Evolutionary conservation across 2,797 vertebrate genomes (phyloP), one percentile per base, ranked within the genome.

Genomic region (Thamnophis elegans): DNA sequence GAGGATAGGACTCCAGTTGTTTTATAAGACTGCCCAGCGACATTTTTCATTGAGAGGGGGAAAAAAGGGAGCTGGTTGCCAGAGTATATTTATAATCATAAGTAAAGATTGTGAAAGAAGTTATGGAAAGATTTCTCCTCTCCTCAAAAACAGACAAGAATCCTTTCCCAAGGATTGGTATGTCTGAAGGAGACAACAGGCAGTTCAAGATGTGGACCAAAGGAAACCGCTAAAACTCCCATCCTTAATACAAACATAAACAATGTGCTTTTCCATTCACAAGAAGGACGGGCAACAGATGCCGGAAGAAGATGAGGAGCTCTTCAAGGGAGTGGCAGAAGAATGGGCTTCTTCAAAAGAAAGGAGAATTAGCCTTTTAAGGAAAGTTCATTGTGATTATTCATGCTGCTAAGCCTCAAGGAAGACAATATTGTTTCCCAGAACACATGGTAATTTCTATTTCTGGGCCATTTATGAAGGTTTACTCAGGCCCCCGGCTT

Each of bases 241-340:
- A 60, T 56, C 16, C 10, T 13, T 8, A 26, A 22, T 93, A 87
- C 95, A 94, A 9, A 92, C 32, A 92, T 94, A 93, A 55, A 16
- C 93, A 93, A 85, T 92, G 92, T 90, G 91, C 93, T 87, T 96
- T 95, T 94, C 94, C 94, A 96, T 97, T 95, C 95, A 97, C 87
- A 93, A 93, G 93, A 94, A 94, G 88, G 95, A 95, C 55, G 68
- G 94, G 85, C 2, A 0, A 95, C 95, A 96, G 96, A 96, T 97
- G 95, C 94, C 96, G 96, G 94, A 96, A 97, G 94, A 91, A 95
- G 97, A 96, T 96, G 96, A 51, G 94, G 89, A 93, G 91, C 95
- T 93, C 55, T 58, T 90, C 60, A 82, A 13, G 89, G 87, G 95
- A 96, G 92, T 28, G 95, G 87, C 85, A 95, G 91, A 56, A 93